A percentile compares a stretch with the other conserved stretches of the same genome.
phyloP scores from a whole-genome alignment of 2,888 invertebrate species.

The Polydrusus cervinus region DNA sequence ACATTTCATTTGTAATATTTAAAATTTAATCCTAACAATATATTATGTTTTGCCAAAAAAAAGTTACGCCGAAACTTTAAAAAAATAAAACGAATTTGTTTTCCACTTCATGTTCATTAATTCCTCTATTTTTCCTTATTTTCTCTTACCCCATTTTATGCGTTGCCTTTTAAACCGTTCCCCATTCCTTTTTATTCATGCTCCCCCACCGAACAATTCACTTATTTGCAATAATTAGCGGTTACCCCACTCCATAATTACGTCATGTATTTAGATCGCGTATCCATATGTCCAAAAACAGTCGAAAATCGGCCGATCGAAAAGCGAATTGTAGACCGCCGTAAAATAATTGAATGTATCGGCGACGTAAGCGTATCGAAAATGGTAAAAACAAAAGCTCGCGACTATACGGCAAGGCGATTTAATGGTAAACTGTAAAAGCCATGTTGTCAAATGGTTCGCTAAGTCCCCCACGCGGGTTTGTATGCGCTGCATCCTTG shows the following conservation, averaged over 20 bases:
- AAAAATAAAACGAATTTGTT: neutral
- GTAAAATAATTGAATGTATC: constrained; percentile 33
- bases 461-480: constrained; percentile 49
- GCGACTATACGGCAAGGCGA: constrained; percentile 49
- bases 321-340: constrained; percentile 26
- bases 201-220: constrained; percentile 5
- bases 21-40: neutral
- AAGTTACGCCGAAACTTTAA: neutral
- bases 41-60: neutral
- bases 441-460: constrained; percentile 52
- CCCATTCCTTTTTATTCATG: constrained; percentile 12
- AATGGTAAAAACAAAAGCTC: constrained; percentile 43
- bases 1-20: neutral
- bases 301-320: constrained; percentile 30
- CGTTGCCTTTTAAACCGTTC: neutral
- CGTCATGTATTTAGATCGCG: constrained; percentile 17
- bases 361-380: constrained; percentile 41
- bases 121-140: neutral
- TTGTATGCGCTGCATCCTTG: constrained; percentile 41
- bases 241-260: constrained; percentile 28
- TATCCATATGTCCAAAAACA: constrained; percentile 38
- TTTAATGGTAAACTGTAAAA: constrained; percentile 46
- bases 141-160: constrained; percentile 1
- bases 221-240: constrained; percentile 1
- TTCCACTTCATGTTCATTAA: too few species aligned